Evolutionary conservation across 2,888 invertebrate genomes (phyloP).

Genomic region (Sinotaia quadrata): DNA sequence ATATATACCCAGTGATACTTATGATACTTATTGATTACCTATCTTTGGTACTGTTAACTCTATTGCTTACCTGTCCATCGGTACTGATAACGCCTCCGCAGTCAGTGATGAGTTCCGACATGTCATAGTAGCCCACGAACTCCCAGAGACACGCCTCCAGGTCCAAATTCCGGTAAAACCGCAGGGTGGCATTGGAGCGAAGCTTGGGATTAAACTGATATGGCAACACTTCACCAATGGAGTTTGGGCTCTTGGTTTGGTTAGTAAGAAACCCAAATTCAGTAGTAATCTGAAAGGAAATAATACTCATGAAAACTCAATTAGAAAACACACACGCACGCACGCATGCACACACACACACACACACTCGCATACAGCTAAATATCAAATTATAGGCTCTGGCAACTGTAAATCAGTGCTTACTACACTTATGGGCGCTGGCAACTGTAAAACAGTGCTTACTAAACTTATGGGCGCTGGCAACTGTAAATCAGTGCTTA

Average conservation of each 20-base stretch:
- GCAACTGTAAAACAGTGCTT: too few species aligned
- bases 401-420: too few species aligned
- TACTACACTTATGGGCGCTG: too few species aligned
- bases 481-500: too few species aligned
- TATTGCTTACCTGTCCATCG: conserved; percentile 66
- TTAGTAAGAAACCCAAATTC: conserved; percentile 65
- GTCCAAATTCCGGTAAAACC: conserved; percentile 71
- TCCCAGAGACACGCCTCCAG: conserved; percentile 71
- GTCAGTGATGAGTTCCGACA: conserved; percentile 69
- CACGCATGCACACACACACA: too few species aligned
- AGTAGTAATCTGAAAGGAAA: conserved; percentile 41
- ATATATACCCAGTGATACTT: too few species aligned
- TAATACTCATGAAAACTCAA: too few species aligned
- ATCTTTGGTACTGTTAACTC: neutral
- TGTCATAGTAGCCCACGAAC: conserved; percentile 68
- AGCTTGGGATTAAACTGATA: conserved; percentile 64
- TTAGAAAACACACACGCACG: too few species aligned
- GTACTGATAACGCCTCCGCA: conserved; percentile 68
- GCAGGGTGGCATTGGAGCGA: conserved; percentile 54
- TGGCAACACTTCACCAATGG: conserved; percentile 63
- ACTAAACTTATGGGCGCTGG: too few species aligned
- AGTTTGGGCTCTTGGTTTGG: conserved; percentile 53
- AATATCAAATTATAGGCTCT: too few species aligned
- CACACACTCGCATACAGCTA: too few species aligned
- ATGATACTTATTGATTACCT: neutral